These are phyloP conservation scores for Zalophus californianus DNA, from an alignment of 2,797 vertebrate genomes.

Conservation along the genomic window DNA sequence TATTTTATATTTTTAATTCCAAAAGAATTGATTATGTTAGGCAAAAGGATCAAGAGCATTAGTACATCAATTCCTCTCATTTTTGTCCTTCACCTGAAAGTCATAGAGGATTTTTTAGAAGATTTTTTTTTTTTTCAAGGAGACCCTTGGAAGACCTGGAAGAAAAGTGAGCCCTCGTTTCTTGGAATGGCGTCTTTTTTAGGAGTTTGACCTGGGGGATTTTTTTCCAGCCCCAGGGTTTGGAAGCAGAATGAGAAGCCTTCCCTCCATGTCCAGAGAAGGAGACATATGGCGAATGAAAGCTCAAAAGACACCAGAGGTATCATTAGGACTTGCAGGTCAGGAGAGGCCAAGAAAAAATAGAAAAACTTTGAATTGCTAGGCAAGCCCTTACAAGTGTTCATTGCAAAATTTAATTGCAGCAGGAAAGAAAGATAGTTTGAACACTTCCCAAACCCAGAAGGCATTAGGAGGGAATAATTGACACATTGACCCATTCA, in stretches of 20 bases:
- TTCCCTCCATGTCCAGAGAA: constrained; percentile 15
- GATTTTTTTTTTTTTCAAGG: constrained; percentile 8
- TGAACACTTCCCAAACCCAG: constrained; percentile 77
- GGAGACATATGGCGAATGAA: background rate
- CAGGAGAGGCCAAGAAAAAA: constrained; percentile 65
- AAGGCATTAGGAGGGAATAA: constrained; percentile 73
- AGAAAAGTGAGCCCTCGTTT: background rate
- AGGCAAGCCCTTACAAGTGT: constrained; percentile 67
- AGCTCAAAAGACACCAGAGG: background rate
- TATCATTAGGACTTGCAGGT: constrained; percentile 52
- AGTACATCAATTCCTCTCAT: background rate
- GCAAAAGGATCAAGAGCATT: background rate
- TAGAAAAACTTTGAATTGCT: constrained; percentile 55
- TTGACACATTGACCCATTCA: constrained; percentile 72
- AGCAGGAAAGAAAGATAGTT: constrained; percentile 71
- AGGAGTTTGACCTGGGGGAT: background rate
- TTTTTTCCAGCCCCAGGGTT: background rate
- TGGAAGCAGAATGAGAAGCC: background rate
- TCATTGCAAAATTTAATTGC: constrained; percentile 74
- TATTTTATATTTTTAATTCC: background rate
- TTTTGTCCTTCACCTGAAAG: background rate
- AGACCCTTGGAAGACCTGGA: background rate
- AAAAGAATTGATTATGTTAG: background rate
- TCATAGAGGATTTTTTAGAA: background rate
- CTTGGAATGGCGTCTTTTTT: background rate